Percentiles rank a stretch among this genome's conserved stretches.
Conservation (phyloP, 2,113 vertebrate genomes). For the Calonectris borealis region DNA sequence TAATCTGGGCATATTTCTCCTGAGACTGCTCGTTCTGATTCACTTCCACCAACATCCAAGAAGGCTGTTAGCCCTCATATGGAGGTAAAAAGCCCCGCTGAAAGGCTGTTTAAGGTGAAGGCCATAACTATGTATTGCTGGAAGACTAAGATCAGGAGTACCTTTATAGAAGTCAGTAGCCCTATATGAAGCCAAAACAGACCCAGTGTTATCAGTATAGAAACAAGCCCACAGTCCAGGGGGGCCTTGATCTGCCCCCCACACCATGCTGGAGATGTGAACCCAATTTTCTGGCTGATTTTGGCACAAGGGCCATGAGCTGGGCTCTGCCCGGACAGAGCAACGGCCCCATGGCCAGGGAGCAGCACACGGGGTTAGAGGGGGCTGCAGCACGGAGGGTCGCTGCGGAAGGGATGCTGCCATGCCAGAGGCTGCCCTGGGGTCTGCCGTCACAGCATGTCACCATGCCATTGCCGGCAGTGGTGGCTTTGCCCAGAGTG, state of each 20-base stretch:
- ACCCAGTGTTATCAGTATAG: not conserved
- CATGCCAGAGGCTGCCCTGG: not conserved
- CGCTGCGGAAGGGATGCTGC: not conserved
- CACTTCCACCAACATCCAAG: not conserved
- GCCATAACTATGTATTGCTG: not conserved
- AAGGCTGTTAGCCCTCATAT: not conserved
- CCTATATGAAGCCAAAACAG: not conserved
- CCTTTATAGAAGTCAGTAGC: not conserved
- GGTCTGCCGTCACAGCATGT: not conserved
- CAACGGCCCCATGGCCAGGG: not conserved
- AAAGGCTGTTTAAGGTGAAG: not conserved
- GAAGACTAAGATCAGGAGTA: not conserved
- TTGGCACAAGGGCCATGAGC: accelerated
- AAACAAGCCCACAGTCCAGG: not conserved
- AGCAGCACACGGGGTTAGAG: not conserved
- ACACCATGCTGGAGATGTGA: not conserved
- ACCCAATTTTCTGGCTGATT: not conserved
- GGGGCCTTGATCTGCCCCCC: not conserved
- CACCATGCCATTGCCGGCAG: accelerated
- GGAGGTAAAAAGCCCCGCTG: not conserved
- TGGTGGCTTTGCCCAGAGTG: not conserved
- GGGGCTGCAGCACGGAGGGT: not conserved
- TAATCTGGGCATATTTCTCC: not conserved
- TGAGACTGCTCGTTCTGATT: not conserved
- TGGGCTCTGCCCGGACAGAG: not conserved